These are phyloP conservation scores for Eulemur rubriventer DNA, from an alignment of 2,797 vertebrate genomes.

Conservation along the genomic window DNA sequence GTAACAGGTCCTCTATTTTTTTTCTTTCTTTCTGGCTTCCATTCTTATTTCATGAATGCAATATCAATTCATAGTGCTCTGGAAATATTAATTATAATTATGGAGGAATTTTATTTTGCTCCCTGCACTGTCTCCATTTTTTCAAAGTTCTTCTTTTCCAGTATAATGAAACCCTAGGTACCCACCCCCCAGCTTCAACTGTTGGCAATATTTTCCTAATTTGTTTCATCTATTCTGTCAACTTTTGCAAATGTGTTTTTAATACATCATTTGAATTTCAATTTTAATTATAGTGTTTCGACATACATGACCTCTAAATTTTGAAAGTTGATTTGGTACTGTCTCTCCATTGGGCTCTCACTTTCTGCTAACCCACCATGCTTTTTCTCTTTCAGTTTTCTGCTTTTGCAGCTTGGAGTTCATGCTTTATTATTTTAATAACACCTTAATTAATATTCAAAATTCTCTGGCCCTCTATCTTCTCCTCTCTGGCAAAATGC, in stretches of 20 bases:
- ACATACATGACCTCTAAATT: background rate
- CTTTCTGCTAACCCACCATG: background rate
- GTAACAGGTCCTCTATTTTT: background rate
- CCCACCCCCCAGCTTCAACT: background rate
- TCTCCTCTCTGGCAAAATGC: background rate
- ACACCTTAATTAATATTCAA: background rate
- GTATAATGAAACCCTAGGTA: background rate
- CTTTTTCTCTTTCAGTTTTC: background rate
- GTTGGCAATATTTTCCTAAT: background rate
- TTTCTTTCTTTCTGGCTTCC: background rate
- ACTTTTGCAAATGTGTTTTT: background rate
- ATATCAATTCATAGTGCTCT: background rate
- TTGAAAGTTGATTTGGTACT: background rate
- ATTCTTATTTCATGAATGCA: background rate
- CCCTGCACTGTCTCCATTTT: background rate
- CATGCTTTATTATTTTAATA: background rate
- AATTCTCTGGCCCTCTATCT: background rate
- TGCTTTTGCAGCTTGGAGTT: background rate
- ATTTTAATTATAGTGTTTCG: background rate
- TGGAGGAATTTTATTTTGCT: background rate
- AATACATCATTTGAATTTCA: background rate
- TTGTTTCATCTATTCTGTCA: background rate
- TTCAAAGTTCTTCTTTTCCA: background rate
- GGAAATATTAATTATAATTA: background rate
- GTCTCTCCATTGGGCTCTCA: background rate